Conservation (phyloP, 2,113 vertebrate species). For the Nerophis ophidion region DNA sequence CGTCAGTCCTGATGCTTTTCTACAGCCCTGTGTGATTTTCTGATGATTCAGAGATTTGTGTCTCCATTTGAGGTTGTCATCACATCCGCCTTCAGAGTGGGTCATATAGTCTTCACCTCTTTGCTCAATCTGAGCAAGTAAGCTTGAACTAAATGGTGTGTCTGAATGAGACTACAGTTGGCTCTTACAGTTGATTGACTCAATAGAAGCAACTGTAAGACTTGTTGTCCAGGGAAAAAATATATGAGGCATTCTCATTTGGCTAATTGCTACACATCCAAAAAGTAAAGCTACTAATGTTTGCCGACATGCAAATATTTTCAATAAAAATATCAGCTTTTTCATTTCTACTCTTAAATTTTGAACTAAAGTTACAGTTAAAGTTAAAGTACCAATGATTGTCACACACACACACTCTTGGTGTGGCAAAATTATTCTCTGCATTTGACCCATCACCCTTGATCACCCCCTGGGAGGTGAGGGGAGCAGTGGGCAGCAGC, state of each 20-base stretch:
- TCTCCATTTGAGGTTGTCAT: conserved; percentile 51
- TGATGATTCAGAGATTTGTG: conserved; percentile 64
- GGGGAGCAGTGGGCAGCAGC: no score
- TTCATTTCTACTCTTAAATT: background rate
- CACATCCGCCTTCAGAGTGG: conserved; percentile 34
- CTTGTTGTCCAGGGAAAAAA: background rate
- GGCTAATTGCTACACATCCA: background rate
- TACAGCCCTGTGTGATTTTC: conserved; percentile 42
- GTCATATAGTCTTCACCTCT: conserved; percentile 26
- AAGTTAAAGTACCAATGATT: no score
- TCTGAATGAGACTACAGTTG: conserved; percentile 19
- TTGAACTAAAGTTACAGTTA: background rate
- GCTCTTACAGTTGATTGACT: conserved; percentile 27
- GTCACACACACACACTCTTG: no score
- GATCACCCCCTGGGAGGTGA: no score
- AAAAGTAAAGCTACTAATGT: background rate
- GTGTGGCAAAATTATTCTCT: no score
- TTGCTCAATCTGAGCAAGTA: conserved; percentile 19
- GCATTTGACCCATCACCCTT: no score
- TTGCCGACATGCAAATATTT: background rate
- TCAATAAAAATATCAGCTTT: background rate
- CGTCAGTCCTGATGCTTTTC: conserved; percentile 54
- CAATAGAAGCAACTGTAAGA: conserved; percentile 10
- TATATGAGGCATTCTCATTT: background rate
- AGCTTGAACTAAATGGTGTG: conserved; percentile 23